A percentile compares a stretch with the other conserved stretches of the same genome.
Evolutionary conservation across 2,797 vertebrate species (phyloP).

Genomic region (Bradypodion pumilum): DNA sequence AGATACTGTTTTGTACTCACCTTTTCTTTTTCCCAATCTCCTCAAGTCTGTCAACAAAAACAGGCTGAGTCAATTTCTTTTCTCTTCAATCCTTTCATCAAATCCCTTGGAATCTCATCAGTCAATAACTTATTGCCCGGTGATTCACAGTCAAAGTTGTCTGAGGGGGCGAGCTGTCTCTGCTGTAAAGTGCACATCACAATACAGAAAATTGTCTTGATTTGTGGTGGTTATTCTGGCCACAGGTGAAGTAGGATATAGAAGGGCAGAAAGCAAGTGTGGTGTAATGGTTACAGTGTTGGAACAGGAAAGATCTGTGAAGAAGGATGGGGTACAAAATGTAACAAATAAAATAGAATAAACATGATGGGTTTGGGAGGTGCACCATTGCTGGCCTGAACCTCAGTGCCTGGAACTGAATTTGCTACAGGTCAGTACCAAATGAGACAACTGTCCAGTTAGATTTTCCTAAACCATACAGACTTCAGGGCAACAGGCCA

Average conservation of each 20-base stretch:
- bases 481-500: too few species aligned
- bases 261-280: neutral
- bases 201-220: neutral
- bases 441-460: too few species aligned
- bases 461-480: too few species aligned
- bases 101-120: neutral
- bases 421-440: neutral
- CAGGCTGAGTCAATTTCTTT: constrained; percentile 6
- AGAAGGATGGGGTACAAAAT: neutral
- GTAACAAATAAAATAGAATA: neutral
- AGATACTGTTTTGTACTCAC: constrained; percentile 23
- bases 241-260: neutral
- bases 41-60: constrained; percentile 17
- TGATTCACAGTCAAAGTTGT: neutral
- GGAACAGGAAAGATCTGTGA: neutral
- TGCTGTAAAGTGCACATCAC: neutral
- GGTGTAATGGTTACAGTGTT: too few species aligned
- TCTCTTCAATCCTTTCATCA: neutral
- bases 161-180: neutral
- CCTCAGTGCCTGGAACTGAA: neutral
- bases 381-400: neutral
- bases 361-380: neutral
- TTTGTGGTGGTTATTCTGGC: neutral
- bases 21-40: neutral
- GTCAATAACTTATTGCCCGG: neutral